These are phyloP conservation scores for Patiria miniata DNA, from an alignment of 35 echinoderm and acorn worm species.

Conservation along the genomic window DNA sequence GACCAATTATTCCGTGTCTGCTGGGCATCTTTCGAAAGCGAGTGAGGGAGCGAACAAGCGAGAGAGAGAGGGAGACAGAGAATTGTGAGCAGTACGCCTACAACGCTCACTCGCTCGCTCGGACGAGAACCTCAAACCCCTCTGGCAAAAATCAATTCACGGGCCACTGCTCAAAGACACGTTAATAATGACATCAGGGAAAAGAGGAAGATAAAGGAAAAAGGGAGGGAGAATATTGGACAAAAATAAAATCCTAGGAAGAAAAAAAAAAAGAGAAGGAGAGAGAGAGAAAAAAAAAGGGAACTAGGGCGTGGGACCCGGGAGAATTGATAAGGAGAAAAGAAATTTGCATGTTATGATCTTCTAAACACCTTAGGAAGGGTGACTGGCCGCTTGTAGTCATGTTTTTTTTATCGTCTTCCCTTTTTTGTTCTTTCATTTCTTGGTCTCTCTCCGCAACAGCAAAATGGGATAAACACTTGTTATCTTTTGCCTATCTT, in stretches of 20 bases:
- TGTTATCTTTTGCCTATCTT: background rate
- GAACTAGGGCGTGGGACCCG: background rate
- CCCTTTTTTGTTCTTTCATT: background rate
- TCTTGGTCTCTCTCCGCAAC: background rate
- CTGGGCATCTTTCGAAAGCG: background rate
- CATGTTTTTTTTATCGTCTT: background rate
- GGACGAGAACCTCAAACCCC: background rate
- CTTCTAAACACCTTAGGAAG: background rate
- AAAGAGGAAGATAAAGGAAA: background rate
- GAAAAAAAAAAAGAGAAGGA: background rate
- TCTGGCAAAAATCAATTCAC: constrained; percentile 28
- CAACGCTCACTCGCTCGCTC: background rate
- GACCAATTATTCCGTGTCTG: constrained; percentile 24
- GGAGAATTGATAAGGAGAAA: background rate
- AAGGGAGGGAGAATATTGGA: background rate
- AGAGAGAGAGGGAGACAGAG: too few species aligned
- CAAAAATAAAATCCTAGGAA: background rate
- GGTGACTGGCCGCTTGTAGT: background rate
- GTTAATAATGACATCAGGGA: constrained; percentile 5
- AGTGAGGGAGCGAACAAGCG: too few species aligned
- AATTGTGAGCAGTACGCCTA: background rate
- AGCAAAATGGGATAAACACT: background rate
- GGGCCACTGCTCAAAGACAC: constrained; percentile 27
- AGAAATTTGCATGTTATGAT: background rate
- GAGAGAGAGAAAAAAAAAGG: background rate